Evolutionary conservation across 2,113 vertebrate genomes (phyloP).

Genomic region (Neomonachus schauinslandi): DNA sequence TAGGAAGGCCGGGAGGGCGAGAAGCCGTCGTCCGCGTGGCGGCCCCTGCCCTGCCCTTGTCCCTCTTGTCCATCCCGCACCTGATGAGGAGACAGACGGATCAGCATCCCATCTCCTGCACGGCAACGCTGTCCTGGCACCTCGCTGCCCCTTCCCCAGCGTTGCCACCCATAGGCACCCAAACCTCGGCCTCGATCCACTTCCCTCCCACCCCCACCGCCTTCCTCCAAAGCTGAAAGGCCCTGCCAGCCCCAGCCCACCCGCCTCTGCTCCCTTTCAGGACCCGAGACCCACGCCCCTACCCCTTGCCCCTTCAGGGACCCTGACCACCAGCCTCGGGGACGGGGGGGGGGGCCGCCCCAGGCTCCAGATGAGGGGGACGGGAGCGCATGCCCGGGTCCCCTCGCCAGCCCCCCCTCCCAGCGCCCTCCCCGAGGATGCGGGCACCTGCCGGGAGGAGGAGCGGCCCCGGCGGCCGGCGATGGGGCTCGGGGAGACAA

Average conservation of each 20-base stretch:
- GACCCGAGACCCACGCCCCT: not conserved
- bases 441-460: conserved; percentile 69
- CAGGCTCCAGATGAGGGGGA: not conserved
- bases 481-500: conserved; percentile 69
- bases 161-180: not conserved
- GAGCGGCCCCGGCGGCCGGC: not conserved
- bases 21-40: not conserved
- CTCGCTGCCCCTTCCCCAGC: not conserved
- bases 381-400: not conserved
- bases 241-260: not conserved
- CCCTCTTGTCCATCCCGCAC: conserved; percentile 70
- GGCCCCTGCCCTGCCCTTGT: conserved; percentile 47
- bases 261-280: not conserved
- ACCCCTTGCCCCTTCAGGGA: not conserved
- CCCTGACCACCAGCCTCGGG: not conserved
- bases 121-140: not conserved
- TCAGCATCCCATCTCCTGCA: conserved; percentile 9
- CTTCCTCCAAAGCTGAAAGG: not conserved
- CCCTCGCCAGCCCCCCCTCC: not conserved
- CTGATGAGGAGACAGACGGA: not conserved
- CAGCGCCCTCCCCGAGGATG: not conserved
- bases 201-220: not conserved
- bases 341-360: not conserved
- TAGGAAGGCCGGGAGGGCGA: conserved; percentile 46
- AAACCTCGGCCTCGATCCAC: not conserved